Evolutionary conservation across 92 coral and sea anemone genomes (phyloP).

Genomic region (Galaxea fascicularis): DNA sequence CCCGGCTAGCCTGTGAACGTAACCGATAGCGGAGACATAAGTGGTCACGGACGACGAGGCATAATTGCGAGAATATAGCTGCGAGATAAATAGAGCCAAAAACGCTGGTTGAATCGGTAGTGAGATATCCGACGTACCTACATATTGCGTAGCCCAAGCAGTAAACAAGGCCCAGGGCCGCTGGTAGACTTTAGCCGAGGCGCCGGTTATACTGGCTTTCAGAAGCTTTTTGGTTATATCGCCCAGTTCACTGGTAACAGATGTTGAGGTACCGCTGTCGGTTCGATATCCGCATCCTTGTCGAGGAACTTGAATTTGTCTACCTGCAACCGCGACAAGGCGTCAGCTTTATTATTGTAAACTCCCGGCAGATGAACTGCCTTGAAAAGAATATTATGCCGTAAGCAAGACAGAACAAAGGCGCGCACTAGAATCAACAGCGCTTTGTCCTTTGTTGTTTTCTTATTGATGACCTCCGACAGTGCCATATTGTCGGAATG

Average conservation of each 20-base stretch:
- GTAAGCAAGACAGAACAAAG: conserved; percentile 42
- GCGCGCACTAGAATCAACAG: conserved; percentile 38
- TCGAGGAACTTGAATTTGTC: conserved; percentile 41
- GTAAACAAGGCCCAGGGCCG: conserved; percentile 39
- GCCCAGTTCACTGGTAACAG: conserved; percentile 55
- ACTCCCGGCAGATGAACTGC: conserved; percentile 45
- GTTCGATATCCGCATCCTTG: conserved; percentile 12
- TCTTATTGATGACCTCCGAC: conserved; percentile 41
- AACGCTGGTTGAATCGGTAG: conserved; percentile 20
- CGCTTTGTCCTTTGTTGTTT: conserved; percentile 36
- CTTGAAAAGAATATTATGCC: conserved; percentile 37
- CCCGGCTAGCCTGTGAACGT: conserved; percentile 45
- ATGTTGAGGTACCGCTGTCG: conserved; percentile 31
- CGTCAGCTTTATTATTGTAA: conserved; percentile 47
- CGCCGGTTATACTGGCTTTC: conserved; percentile 7
- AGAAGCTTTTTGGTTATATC: conserved; percentile 24
- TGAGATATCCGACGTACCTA: background rate
- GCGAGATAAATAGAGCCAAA: conserved; percentile 36
- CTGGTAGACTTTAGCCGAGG: conserved; percentile 17
- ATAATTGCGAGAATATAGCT: conserved; percentile 13
- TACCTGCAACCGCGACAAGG: conserved; percentile 56
- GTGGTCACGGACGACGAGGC: conserved; percentile 45
- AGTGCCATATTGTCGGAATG: conserved; percentile 39
- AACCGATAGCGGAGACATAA: conserved; percentile 52
- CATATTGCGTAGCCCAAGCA: background rate